Evolutionary conservation across 2,888 invertebrate species (phyloP), one percentile per base, ranked within the genome.

Genomic region (Cryptocheilus praepositus): DNA sequence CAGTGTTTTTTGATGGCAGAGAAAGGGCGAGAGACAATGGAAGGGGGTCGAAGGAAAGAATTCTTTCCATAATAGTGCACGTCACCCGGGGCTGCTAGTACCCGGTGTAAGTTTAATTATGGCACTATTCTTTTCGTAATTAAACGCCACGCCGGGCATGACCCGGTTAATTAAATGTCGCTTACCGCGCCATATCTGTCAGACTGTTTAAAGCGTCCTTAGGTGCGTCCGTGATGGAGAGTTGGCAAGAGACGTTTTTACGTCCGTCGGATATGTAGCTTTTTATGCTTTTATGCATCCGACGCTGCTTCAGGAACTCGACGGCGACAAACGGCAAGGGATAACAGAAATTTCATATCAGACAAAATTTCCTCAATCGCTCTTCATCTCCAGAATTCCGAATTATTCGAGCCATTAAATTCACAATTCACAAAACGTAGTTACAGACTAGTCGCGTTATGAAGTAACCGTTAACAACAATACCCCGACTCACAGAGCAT

Each of bases 151-250:
- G 57, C 8, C 25, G 36, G 45, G 60, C 44, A 36, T 36, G 66
- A 28, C 55, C 59, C 8, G 58, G 72, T 72, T 70, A 64, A 69
- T 71, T 73, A 68, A 68, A 71, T 59, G 71, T 62, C 71, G 61
- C 13, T 46, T 55, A 59, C 28, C 28, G 53, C 49, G 25, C 51
- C 52, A 16, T 56, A 25, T 36, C 59, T 54, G 61, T 62, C 68
- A 58, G 28, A 46, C 22, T 60, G 36, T 69, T 65, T 64, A 69
- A 70, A 63, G 61, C 22, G 46, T 16, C 28, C 45, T 25, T 44
- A 44, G 19, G 36, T 8, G 16, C 13, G 36, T 53, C 22, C 16
- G 21, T n/a, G 28, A 18, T n/a, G 11, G 53, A n/a, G 3, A 21
- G 16, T 36, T 21, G 58, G 36, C 49, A 25, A 11, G 13, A 16